A percentile compares a stretch with the other conserved stretches of the same genome.
phyloP scores from a whole-genome alignment of 2,797 vertebrate genomes.

The Myripristis jacobus region DNA sequence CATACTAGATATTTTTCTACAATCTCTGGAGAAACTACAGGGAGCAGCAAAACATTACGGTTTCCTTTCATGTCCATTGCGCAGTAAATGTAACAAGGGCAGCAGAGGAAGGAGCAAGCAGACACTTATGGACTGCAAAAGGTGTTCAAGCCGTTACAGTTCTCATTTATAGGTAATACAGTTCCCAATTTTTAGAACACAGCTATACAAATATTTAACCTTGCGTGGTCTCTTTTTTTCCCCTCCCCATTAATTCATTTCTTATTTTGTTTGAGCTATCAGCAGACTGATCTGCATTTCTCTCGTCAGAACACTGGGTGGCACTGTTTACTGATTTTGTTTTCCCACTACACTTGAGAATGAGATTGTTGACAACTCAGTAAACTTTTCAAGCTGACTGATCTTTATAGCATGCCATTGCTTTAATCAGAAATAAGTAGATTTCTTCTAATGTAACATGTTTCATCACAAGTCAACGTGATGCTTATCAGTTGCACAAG shows the following conservation, averaged over 20 bases:
- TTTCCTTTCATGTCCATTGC: neutral
- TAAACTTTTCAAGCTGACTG: neutral
- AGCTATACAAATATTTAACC: neutral
- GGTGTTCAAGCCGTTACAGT: neutral
- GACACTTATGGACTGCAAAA: neutral
- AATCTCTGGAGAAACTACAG: neutral
- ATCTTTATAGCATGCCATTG: conserved; percentile 9
- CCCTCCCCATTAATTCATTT: neutral
- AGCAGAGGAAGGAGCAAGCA: neutral
- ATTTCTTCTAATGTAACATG: neutral
- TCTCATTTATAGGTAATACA: too few relatives aligned
- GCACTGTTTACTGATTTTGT: conserved; percentile 38
- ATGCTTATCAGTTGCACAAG: neutral
- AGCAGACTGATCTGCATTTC: conserved; percentile 22
- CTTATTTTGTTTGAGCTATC: neutral
- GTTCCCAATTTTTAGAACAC: neutral
- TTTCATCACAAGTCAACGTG: neutral
- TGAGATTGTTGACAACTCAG: neutral
- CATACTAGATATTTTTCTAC: neutral
- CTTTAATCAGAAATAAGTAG: neutral
- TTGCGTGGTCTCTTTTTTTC: neutral
- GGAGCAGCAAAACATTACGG: too few relatives aligned
- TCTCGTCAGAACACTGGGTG: conserved; percentile 65
- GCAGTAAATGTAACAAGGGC: neutral
- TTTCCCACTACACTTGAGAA: conserved; percentile 31